phyloP scores from a whole-genome alignment of 2,888 invertebrate genomes.

The Disparrhopalites patrizii region DNA sequence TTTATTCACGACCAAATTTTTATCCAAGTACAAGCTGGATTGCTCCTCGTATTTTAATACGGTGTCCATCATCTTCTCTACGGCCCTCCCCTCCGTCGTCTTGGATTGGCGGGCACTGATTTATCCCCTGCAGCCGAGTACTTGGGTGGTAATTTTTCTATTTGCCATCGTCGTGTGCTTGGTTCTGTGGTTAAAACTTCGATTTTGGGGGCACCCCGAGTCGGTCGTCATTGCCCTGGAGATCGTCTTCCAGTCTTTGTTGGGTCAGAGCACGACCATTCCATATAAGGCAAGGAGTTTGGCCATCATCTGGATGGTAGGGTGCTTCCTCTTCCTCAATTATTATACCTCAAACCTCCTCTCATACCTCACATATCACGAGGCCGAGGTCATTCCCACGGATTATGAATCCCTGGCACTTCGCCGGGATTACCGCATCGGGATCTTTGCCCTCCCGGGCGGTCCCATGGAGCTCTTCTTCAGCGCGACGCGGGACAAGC shows the following conservation, averaged over 20 bases:
- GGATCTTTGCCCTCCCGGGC: not conserved
- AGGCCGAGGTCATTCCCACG: not conserved
- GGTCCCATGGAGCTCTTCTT: conserved; percentile 13
- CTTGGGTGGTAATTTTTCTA: not conserved
- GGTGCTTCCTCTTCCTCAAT: conserved; percentile 1
- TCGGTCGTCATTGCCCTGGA: not conserved
- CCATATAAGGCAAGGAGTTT: not conserved
- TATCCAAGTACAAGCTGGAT: not conserved
- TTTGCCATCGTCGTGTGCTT: not conserved
- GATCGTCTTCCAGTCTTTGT: not conserved
- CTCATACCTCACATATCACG: conserved; percentile 1
- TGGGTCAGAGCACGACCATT: not conserved
- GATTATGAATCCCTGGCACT: not conserved
- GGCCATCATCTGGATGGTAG: not conserved
- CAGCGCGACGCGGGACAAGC: not conserved
- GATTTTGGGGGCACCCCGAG: too few species aligned
- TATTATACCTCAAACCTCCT: not conserved
- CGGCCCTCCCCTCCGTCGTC: not conserved
- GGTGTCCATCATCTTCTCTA: not conserved
- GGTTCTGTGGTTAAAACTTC: not conserved
- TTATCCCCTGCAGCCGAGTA: not conserved
- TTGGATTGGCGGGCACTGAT: conserved; percentile 3
- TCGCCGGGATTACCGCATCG: not conserved
- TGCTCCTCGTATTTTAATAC: not conserved
- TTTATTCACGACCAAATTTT: not conserved